Evolutionary conservation across 1,140 invertebrate genomes (phyloP).

Genomic region (Caenorhabditis tropicalis): DNA sequence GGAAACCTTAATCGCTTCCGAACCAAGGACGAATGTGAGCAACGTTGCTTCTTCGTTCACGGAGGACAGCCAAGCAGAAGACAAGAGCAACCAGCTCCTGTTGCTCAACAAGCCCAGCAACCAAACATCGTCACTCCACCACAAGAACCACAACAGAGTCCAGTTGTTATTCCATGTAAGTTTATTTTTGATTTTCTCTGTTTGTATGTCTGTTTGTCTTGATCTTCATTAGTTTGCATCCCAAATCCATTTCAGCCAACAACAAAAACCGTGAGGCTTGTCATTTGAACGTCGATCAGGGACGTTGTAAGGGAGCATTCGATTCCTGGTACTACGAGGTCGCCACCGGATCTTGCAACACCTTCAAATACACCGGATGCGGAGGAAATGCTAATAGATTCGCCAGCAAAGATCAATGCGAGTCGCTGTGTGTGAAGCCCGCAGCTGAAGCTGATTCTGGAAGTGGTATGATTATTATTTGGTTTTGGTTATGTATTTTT

Average conservation of each 20-base stretch:
- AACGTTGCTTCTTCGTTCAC: slow-evolving; percentile 76
- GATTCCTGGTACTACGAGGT: slow-evolving; percentile 82
- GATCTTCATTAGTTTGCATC: no score
- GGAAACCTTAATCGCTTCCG: slow-evolving; percentile 87
- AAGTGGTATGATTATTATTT: slow-evolving; percentile 8
- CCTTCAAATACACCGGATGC: slow-evolving; percentile 79
- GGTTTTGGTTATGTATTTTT: neutral
- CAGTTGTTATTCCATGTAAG: slow-evolving; percentile 46
- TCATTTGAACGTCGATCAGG: slow-evolving; percentile 66
- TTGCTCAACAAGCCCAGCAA: slow-evolving; percentile 28
- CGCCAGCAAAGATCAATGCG: slow-evolving; percentile 80
- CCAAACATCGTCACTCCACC: slow-evolving; percentile 15
- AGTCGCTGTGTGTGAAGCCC: slow-evolving; percentile 77
- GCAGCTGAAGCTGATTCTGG: slow-evolving; percentile 4
- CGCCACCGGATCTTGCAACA: slow-evolving; percentile 67
- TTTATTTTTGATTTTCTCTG: neutral
- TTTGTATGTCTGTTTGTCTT: neutral
- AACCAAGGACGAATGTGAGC: slow-evolving; percentile 81
- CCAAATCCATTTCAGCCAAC: slow-evolving; percentile 38
- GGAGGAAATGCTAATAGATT: slow-evolving; percentile 87
- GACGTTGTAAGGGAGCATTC: slow-evolving; percentile 68
- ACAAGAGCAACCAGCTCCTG: neutral
- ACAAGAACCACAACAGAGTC: slow-evolving; percentile 1
- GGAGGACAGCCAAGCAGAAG: slow-evolving; percentile 9
- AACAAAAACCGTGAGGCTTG: slow-evolving; percentile 67